Conservation (phyloP, 2,797 vertebrate genomes). For the Craterocephalus amniculus region DNA sequence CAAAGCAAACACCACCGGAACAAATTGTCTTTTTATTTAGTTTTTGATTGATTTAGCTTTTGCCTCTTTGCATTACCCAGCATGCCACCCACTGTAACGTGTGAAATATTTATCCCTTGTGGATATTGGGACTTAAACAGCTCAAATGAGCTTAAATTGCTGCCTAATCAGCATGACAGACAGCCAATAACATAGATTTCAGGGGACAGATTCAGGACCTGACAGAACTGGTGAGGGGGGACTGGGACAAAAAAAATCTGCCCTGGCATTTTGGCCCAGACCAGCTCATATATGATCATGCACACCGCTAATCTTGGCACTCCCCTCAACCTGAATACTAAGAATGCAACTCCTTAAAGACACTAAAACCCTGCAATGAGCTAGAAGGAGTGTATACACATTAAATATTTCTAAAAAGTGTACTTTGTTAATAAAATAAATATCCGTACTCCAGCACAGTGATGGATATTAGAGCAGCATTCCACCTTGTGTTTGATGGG, state of each 20-base stretch:
- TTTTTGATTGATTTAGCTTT: slow-evolving; percentile 9
- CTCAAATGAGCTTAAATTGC: slow-evolving; percentile 3
- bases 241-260: not conserved
- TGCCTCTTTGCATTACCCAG: not conserved
- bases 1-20: not conserved
- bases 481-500: not conserved
- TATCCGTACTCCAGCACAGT: not conserved
- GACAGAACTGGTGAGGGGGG: not conserved
- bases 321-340: not conserved
- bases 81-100: not conserved
- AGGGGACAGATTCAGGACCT: slow-evolving; percentile 4
- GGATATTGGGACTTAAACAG: slow-evolving; percentile 6
- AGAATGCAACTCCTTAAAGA: too few relatives aligned
- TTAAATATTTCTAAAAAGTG: too few relatives aligned
- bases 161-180: slow-evolving; percentile 24
- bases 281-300: not conserved
- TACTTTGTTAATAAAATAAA: not conserved
- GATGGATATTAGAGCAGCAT: not conserved
- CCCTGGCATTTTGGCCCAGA: not conserved
- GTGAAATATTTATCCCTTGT: slow-evolving; percentile 18
- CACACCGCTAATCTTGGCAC: not conserved
- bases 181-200: slow-evolving; percentile 22
- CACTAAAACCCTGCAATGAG: not conserved
- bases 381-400: not conserved
- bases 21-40: not conserved